Percentiles rank a stretch among this genome's conserved stretches.
Evolutionary conservation across 2,113 vertebrate genomes (phyloP).

Genomic region (Suncus etruscus): DNA sequence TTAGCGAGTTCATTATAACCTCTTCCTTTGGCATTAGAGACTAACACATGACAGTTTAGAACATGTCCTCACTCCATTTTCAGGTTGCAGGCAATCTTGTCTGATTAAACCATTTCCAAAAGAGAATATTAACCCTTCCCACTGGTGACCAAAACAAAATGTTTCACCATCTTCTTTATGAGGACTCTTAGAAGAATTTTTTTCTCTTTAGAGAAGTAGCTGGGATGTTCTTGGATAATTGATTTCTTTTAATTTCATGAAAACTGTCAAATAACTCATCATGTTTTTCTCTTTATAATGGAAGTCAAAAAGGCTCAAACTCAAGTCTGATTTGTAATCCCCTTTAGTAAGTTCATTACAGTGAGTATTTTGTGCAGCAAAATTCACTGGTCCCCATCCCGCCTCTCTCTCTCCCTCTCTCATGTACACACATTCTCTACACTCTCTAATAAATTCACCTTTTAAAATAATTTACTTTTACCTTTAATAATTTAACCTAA

Average conservation of each 20-base stretch:
- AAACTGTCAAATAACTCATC: background rate
- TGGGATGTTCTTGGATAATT: background rate
- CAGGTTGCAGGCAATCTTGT: background rate
- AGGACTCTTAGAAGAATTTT: background rate
- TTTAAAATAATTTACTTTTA: background rate
- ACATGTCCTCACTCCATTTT: background rate
- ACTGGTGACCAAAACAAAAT: slow-evolving; percentile 34
- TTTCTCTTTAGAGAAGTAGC: slow-evolving; percentile 38
- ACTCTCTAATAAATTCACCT: background rate
- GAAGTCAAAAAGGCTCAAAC: slow-evolving; percentile 9
- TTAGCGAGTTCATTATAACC: background rate
- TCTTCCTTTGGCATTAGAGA: background rate
- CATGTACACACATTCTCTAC: too few relatives aligned
- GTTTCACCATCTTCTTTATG: slow-evolving; percentile 41
- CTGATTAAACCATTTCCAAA: slow-evolving; percentile 5
- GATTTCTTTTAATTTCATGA: slow-evolving; percentile 38
- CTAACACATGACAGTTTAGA: background rate
- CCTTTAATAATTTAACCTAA: slow-evolving; percentile 5
- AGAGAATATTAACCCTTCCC: slow-evolving; percentile 12
- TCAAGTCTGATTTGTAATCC: background rate
- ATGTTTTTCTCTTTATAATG: background rate
- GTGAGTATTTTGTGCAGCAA: background rate
- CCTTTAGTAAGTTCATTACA: background rate
- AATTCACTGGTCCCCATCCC: background rate
- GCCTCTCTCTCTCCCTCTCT: background rate